Conservation (phyloP, 1,140 invertebrate genomes). For the Trichonephila clavata region DNA sequence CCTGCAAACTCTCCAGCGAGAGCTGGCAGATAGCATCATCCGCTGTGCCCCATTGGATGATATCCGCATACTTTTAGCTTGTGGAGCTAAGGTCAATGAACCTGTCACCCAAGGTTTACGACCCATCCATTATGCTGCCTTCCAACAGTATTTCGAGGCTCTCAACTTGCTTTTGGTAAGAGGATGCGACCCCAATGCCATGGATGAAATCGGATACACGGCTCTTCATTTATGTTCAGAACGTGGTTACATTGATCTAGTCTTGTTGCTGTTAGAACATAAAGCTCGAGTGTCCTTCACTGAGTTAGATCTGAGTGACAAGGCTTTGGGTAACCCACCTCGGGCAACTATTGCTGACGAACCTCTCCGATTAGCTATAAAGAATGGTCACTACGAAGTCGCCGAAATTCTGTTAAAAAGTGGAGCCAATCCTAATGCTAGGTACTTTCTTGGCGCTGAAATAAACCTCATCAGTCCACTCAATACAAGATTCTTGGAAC, state of each 20-base stretch:
- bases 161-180: conserved; percentile 88
- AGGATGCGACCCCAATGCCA: conserved; percentile 89
- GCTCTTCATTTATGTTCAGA: conserved; percentile 93
- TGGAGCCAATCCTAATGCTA: conserved; percentile 85
- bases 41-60: conserved; percentile 92
- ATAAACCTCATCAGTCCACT: conserved; percentile 90
- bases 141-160: conserved; percentile 90
- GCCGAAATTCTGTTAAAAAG: conserved; percentile 86
- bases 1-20: conserved; percentile 85
- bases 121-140: conserved; percentile 95
- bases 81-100: conserved; percentile 89
- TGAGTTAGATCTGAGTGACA: conserved; percentile 76
- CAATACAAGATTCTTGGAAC: conserved; percentile 88
- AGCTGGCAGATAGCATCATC: conserved; percentile 94
- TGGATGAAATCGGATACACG: conserved; percentile 94
- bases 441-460: conserved; percentile 93
- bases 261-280: conserved; percentile 87
- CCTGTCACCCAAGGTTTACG: conserved; percentile 86
- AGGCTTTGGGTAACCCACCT: conserved; percentile 78
- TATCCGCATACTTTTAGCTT: conserved; percentile 90
- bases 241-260: conserved; percentile 85
- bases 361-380: conserved; percentile 89
- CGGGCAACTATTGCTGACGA: conserved; percentile 84
- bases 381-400: conserved; percentile 91
- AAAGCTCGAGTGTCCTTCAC: conserved; percentile 90